Evolutionary conservation across 2,113 vertebrate genomes (phyloP), one percentile per base, ranked within the genome.

Genomic region (Oncorhynchus nerka): DNA sequence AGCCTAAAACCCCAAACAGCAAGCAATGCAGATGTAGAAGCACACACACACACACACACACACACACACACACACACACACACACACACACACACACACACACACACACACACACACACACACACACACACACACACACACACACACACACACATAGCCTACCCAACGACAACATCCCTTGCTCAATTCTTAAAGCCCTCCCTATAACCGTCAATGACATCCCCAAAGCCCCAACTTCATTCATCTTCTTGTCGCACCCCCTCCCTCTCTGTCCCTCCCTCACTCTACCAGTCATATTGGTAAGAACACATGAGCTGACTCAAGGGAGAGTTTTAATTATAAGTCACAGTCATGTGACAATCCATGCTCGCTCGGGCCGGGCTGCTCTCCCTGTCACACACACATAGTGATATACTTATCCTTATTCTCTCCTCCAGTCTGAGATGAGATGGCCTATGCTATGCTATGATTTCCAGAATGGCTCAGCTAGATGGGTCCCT

Each of bases 41-140:
- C 39, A 11, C 39, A 11, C 39, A 6, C 55, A 57, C 67, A 68
- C 30, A n/a, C 34, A 73, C 28, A 82, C 70, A 71, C 67, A 68
- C 30, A n/a, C 34, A 73, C 28, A 82, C 70, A 71, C 67, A 68
- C 30, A n/a, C 34, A 73, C 28, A 82, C 70, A 71, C 67, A 68
- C 30, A n/a, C 34, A 73, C 28, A 82, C 70, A 71, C 67, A 68
- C 30, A n/a, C 34, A 73, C 28, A 82, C 70, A 71, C 67, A 68
- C 39, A 20, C 55, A 57, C 67, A 68, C 30, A n/a, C 34, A 73
- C 28, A 82, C 70, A 71, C 28, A 82, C 70, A 71, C 67, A 68
- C 30, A n/a, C 34, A 73, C 28, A 82, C 70, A 71, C 67, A 68
- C 30, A n/a, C 34, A 73, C 28, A 82, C 70, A 71, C 67, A 68